Base-by-base conservation (phyloP, 1,140 invertebrate species). In the Tetramorium alpestre region DNA sequence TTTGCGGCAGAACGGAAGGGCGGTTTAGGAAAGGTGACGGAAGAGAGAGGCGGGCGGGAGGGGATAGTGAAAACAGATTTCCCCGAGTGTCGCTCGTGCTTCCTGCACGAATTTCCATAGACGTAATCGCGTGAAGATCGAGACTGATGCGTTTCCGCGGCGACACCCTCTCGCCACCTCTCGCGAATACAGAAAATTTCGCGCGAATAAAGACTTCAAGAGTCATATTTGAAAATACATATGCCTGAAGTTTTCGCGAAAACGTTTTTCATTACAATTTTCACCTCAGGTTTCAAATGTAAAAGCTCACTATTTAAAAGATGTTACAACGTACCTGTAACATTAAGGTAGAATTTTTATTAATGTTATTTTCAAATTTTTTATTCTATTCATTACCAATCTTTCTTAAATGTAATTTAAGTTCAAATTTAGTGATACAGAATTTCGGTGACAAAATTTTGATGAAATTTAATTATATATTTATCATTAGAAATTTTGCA, bases 41-140 rank as follows among this genome's bases (percentile, higher is more conserved):
- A 16, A 84, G 47, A 28, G n/a, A 22, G 22, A 54, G 16, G 3
- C 1, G 41, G n/a, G 0, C 7, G n/a, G 11, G 25, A 28, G 16
- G 25, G 62, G 2, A 18, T 8, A 81, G 11, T 33, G 78, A 70
- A 85, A 90, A 90, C 88, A 86, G 86, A 89, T 89, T 90, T 89
- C 56, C 73, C 58, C 56, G 62, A 22, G 73, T 76, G 69, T 86
- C 75, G 75, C 10, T 47, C 44, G 25, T 44, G 69, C 87, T 81
- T 86, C 54, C 76, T 51, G 41, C 38, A 25, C 10, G 44, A 85
- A 85, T 85, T 54, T 85, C 58, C 72, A 60, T 75, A 58, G 41
- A 49, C 70, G 41, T 84, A 84, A 84, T 84, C 80, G 80, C 80
- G 80, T 47, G 28, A 75, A 84, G 54, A 25, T 81, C 78, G 78